phyloP scores from a whole-genome alignment of 2,113 vertebrate species.

The Falco punctatus region DNA sequence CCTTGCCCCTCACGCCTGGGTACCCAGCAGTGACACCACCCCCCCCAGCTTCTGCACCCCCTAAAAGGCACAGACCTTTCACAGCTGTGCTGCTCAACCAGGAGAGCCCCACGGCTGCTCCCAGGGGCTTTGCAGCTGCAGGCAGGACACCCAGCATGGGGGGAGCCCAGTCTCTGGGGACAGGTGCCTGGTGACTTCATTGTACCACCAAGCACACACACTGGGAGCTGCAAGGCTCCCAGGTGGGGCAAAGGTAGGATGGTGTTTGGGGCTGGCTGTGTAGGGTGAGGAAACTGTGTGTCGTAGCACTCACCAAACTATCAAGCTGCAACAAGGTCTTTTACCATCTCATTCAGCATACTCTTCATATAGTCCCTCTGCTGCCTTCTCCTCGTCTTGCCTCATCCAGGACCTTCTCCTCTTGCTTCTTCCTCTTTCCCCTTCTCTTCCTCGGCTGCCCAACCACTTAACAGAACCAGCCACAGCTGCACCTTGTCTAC shows the following conservation, averaged over 20 bases:
- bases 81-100: not conserved
- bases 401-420: too few relatives aligned
- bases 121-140: not conserved
- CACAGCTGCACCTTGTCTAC: too few relatives aligned
- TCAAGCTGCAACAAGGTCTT: too few relatives aligned
- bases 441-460: too few relatives aligned
- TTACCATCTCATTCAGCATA: too few relatives aligned
- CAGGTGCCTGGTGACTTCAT: not conserved
- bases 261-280: not conserved
- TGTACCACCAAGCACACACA: not conserved
- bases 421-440: too few relatives aligned
- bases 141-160: not conserved
- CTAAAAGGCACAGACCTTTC: rapidly evolving
- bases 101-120: not conserved
- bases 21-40: not conserved
- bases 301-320: too few relatives aligned
- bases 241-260: rapidly evolving
- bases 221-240: not conserved
- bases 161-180: not conserved
- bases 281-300: not conserved
- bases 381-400: too few relatives aligned
- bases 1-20: not conserved
- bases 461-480: too few relatives aligned
- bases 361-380: too few relatives aligned
- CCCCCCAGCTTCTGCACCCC: not conserved